Evolutionary conservation across 2,797 vertebrate genomes (phyloP).

Genomic region (Decapterus maruadsi): DNA sequence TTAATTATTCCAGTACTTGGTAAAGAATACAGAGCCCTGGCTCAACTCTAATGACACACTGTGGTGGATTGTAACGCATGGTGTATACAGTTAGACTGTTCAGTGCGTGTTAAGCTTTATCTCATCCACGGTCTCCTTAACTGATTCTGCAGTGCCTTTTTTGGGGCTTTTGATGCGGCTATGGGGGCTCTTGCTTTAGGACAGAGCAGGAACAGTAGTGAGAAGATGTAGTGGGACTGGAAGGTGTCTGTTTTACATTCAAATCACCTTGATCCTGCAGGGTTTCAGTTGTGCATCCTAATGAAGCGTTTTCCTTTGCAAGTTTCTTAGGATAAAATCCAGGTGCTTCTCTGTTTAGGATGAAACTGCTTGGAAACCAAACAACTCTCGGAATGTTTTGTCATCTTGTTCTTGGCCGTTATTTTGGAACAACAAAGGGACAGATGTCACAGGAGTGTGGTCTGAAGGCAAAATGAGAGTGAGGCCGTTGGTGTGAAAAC

Average conservation of each 20-base stretch:
- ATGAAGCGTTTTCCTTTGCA: constrained; percentile 53
- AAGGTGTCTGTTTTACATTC: constrained; percentile 69
- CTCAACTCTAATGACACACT: constrained; percentile 35
- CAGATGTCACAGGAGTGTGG: constrained; percentile 43
- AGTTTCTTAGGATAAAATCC: constrained; percentile 46
- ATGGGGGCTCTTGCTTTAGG: constrained; percentile 34
- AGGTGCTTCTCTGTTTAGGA: constrained; percentile 45
- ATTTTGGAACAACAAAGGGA: constrained; percentile 44
- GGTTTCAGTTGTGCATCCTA: constrained; percentile 63
- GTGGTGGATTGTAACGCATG: constrained; percentile 34
- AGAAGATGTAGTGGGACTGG: constrained; percentile 43
- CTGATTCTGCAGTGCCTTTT: constrained; percentile 19
- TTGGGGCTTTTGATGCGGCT: constrained; percentile 25
- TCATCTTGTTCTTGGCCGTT: constrained; percentile 33
- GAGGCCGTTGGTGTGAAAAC: constrained; percentile 38
- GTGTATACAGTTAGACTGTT: constrained; percentile 19
- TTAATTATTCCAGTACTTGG: constrained; percentile 68
- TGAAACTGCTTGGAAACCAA: constrained; percentile 38
- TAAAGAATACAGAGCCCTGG: constrained; percentile 44
- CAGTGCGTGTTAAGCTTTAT: constrained; percentile 22
- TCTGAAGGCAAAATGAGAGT: constrained; percentile 23
- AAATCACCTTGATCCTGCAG: constrained; percentile 59
- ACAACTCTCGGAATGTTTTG: constrained; percentile 30
- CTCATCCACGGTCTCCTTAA: constrained; percentile 21
- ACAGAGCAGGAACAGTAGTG: constrained; percentile 34